Base-by-base conservation (phyloP, 2,113 vertebrate genomes). In the Rhegmatorhina hoffmannsi region DNA sequence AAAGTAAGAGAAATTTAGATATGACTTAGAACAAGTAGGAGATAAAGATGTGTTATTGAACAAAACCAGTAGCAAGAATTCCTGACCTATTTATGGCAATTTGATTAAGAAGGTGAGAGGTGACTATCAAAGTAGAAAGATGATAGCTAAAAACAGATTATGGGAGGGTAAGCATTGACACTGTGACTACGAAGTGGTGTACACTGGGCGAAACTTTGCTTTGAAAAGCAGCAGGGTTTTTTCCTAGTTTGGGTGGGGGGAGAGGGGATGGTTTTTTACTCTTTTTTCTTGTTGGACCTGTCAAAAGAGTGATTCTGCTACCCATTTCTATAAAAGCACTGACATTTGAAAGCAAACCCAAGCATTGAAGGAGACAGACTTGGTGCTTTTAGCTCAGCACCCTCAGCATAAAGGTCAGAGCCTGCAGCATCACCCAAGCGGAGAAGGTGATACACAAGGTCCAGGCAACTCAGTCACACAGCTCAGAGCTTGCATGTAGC, bases 101-200 rank as follows among this genome's bases (percentile, higher is more conserved):
- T 96, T 95, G 90, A 96, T 95, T 96, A 97, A 96, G 80, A 90
- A 94, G 86, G 90, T 91, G 84, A 93, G 87, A 96, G 82, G 38
- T 55, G 92, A 62, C 85, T 58, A 72, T 67, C 24, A 63, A 34
- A 87, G 59, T 2, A 84, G 84, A 79, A 80, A 91, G 59, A 82
- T 64, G 72, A 95, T 58, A 84, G 93, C 69, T 94, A 76, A 86
- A 66, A 84, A 63, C 52, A 88, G 93, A 97, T 86, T 94, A 79
- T 52, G 34, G 40, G 89, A 89, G 67, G 55, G 75, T 50, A 92
- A 80, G 46, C 50, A 16, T 36, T 68, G 8, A 46, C 56, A 59
- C n/a, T n/a, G 0, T 91, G 76, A 62, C 69, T 89, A 36, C 59
- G 56, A 50, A 76, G 58, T 76, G 49, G 17, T 91, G 59, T 78